phyloP scores from a whole-genome alignment of 2,888 invertebrate genomes.

The Ophraella communa region DNA sequence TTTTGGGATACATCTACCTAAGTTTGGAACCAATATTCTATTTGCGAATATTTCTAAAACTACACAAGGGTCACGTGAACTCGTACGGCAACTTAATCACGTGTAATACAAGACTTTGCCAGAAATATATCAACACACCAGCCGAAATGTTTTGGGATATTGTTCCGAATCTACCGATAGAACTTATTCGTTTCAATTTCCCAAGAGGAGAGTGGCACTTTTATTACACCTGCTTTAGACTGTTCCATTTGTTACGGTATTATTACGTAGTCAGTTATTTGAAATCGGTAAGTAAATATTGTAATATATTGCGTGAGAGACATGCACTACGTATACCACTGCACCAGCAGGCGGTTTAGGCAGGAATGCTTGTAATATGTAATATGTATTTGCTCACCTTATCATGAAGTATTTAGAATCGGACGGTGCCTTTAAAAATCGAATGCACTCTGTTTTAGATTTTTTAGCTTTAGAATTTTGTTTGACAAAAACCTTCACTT shows the following conservation, averaged over 20 bases:
- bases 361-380: too few species aligned
- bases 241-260: conserved; percentile 31
- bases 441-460: too few species aligned
- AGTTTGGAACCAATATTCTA: conserved; percentile 32
- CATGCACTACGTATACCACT: too few species aligned
- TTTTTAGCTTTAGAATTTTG: too few species aligned
- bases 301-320: too few species aligned
- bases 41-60: conserved; percentile 28
- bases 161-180: conserved; percentile 29
- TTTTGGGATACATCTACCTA: conserved; percentile 16
- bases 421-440: too few species aligned
- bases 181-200: conserved; percentile 22
- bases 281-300: conserved; percentile 17
- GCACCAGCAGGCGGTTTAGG: too few species aligned
- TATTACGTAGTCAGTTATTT: conserved; percentile 31
- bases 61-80: conserved; percentile 25
- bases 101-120: conserved; percentile 16
- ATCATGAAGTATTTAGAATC: too few species aligned
- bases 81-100: conserved; percentile 27
- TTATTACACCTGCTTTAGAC: conserved; percentile 28
- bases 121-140: conserved; percentile 28
- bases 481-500: too few species aligned
- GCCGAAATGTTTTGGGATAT: conserved; percentile 31
- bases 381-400: too few species aligned
- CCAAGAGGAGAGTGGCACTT: conserved; percentile 29